Conservation (phyloP, 2,797 vertebrate species). For the Aphelocoma californica region DNA sequence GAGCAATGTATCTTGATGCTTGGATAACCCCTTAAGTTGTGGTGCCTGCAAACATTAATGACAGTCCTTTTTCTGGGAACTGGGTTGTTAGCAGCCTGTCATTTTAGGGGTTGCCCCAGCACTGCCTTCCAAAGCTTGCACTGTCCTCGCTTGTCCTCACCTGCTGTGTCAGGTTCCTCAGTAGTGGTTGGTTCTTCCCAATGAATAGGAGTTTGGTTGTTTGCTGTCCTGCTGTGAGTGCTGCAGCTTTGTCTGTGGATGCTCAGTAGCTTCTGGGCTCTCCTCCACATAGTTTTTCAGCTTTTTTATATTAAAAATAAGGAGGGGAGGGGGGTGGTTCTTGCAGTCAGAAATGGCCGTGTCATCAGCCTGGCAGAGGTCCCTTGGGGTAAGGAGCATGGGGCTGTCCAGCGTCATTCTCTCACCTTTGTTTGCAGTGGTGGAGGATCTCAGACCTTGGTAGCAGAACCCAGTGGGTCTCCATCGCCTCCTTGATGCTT, state of each 20-base stretch:
- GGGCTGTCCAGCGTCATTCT: rapidly evolving
- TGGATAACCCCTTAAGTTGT: background rate
- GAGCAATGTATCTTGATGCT: background rate
- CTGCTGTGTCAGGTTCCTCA: background rate
- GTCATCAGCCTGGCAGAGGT: background rate
- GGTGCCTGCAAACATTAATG: background rate
- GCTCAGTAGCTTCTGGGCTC: background rate
- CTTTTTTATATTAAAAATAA: background rate
- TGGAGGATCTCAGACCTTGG: background rate
- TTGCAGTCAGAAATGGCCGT: rapidly evolving
- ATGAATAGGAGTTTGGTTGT: rapidly evolving
- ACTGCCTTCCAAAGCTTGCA: background rate
- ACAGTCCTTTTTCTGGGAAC: background rate
- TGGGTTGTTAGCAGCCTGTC: background rate
- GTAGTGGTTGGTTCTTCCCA: background rate
- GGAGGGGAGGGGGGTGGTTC: background rate
- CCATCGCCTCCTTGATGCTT: background rate
- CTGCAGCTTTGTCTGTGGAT: background rate
- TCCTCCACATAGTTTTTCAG: background rate
- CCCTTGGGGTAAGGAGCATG: rapidly evolving
- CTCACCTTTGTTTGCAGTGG: background rate
- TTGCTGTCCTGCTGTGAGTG: background rate
- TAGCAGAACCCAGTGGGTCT: background rate
- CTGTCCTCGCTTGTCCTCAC: background rate
- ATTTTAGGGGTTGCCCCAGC: background rate